phyloP scores from a whole-genome alignment of 2,113 vertebrate species.

The Oriolus oriolus region DNA sequence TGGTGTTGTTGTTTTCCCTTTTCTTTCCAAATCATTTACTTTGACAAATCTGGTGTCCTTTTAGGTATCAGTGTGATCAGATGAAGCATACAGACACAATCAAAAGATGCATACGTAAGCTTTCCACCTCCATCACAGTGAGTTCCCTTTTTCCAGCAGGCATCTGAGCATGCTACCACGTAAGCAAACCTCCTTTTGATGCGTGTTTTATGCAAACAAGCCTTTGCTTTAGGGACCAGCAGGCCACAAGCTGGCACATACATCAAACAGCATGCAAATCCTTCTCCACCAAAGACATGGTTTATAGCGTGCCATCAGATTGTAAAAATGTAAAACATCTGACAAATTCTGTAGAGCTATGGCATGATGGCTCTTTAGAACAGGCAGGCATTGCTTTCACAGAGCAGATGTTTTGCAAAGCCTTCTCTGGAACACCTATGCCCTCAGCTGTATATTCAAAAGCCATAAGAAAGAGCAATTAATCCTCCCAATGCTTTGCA shows the following conservation, averaged over 20 bases:
- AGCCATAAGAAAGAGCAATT: background rate
- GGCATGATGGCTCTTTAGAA: background rate
- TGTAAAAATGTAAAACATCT: background rate
- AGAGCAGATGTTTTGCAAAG: background rate
- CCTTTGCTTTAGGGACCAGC: slow-evolving; percentile 27
- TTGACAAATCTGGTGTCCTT: background rate
- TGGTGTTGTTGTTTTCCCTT: background rate
- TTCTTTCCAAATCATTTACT: background rate
- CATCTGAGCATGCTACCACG: background rate
- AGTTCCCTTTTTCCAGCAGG: background rate
- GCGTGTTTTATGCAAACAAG: slow-evolving; percentile 30
- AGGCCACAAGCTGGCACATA: background rate
- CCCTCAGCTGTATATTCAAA: background rate
- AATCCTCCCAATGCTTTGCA: background rate
- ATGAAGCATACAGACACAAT: background rate
- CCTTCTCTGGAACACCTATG: background rate
- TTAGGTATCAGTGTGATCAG: background rate
- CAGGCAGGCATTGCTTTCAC: background rate
- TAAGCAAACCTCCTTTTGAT: background rate
- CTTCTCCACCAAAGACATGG: background rate
- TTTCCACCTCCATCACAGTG: background rate
- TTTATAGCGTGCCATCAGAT: background rate
- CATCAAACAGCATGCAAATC: slow-evolving; percentile 17
- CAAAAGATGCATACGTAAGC: background rate
- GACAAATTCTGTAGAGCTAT: background rate